phyloP scores from a whole-genome alignment of 2,888 invertebrate species.

The Miltochrista miniata region DNA sequence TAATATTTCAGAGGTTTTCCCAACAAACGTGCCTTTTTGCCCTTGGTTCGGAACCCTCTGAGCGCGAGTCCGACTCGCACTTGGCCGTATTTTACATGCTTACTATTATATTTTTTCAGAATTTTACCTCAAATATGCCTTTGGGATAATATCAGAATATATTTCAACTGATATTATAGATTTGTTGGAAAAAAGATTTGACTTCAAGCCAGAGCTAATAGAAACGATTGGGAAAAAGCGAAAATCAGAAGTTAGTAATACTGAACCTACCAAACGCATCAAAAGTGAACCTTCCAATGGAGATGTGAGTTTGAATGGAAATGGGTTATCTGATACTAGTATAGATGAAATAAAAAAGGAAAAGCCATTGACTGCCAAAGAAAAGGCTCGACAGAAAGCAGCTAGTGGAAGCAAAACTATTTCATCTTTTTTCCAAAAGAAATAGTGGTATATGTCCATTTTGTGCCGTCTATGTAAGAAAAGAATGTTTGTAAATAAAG shows the following conservation, averaged over 20 bases:
- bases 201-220: slow-evolving; percentile 85
- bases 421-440: slow-evolving; percentile 90
- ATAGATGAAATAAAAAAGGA: slow-evolving; percentile 74
- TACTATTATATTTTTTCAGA: slow-evolving; percentile 76
- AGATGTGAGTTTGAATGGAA: slow-evolving; percentile 53
- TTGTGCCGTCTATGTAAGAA: no score
- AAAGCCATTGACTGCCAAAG: slow-evolving; percentile 86
- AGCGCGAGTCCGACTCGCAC: no score
- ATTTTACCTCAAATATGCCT: slow-evolving; percentile 88
- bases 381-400: slow-evolving; percentile 89
- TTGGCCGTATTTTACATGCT: no score
- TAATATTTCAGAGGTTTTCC: no score
- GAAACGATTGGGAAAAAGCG: slow-evolving; percentile 78
- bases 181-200: slow-evolving; percentile 85
- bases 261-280: slow-evolving; percentile 64
- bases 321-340: slow-evolving; percentile 55
- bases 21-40: no score
- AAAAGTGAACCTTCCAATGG: slow-evolving; percentile 61
- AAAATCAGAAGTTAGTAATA: slow-evolving; percentile 75
- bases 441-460: slow-evolving; percentile 44
- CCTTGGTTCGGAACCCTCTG: no score
- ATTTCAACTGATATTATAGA: slow-evolving; percentile 87
- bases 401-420: slow-evolving; percentile 92
- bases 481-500: neutral
- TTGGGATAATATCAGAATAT: slow-evolving; percentile 92